Conservation (phyloP, 2,888 invertebrate genomes). For the Heterodera filipjevi region DNA sequence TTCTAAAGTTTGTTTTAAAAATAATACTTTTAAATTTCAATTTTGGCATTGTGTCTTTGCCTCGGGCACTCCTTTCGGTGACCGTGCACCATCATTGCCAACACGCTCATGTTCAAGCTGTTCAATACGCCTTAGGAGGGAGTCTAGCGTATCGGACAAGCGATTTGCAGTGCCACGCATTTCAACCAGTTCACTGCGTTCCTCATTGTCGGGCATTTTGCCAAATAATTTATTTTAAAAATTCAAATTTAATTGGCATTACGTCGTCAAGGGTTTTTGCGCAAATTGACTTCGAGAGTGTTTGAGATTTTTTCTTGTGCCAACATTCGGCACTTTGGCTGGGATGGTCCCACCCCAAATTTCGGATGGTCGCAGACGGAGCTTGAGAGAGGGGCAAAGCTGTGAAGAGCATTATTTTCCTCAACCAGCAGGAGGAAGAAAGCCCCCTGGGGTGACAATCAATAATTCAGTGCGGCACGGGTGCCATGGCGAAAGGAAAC, state of each 20-base stretch:
- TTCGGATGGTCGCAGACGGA: background rate
- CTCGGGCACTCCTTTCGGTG: background rate
- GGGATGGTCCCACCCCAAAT: background rate
- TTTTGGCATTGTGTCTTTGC: conserved; percentile 6
- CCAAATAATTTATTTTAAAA: background rate
- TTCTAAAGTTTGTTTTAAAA: conserved; percentile 37
- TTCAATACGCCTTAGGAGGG: conserved; percentile 60
- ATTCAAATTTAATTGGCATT: background rate
- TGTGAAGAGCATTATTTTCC: background rate
- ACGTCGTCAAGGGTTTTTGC: no score
- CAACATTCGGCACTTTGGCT: no score
- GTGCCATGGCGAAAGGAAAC: conserved; percentile 2
- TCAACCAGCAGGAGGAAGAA: background rate
- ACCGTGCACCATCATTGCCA: background rate
- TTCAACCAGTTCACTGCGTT: conserved; percentile 41
- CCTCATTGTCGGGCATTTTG: conserved; percentile 7
- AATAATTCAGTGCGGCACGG: background rate
- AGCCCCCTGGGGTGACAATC: background rate
- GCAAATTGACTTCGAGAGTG: background rate
- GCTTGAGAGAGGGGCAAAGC: background rate
- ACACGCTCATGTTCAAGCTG: conserved; percentile 43
- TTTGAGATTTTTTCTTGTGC: no score
- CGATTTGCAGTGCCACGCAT: conserved; percentile 61
- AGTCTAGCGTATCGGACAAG: conserved; percentile 58
- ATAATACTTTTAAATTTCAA: conserved; percentile 1